Percentiles rank a stretch among this genome's conserved stretches.
Evolutionary conservation across 30 jellyfish, hydroid and myxozoan species (phyloP).

Genomic region (Cassiopea andromeda): DNA sequence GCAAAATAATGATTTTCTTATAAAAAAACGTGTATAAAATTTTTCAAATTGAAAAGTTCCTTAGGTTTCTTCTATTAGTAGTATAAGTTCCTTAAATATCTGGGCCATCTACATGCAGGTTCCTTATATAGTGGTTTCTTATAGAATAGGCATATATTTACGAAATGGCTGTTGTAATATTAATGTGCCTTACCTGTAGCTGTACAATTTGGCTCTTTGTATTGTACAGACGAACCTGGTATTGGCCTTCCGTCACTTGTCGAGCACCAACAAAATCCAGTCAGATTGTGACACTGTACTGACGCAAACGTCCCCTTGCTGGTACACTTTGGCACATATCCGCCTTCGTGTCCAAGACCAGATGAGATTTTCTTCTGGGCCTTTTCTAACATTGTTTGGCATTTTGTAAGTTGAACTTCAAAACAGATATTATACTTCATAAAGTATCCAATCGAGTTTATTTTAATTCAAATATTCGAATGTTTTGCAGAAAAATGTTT

Average conservation of each 20-base stretch:
- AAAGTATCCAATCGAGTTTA: no score
- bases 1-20: no score
- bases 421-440: neutral
- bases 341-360: conserved; percentile 37
- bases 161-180: neutral
- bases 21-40: no score
- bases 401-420: conserved; percentile 38
- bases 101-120: no score
- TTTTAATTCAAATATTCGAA: no score
- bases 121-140: no score
- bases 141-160: no score
- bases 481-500: no score
- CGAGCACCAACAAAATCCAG: conserved; percentile 92
- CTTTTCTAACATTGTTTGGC: conserved; percentile 62
- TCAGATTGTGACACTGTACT: conserved; percentile 75
- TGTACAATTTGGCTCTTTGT: conserved; percentile 74
- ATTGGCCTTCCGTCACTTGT: conserved; percentile 84
- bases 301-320: conserved; percentile 60
- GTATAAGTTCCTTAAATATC: no score
- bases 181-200: conserved; percentile 6
- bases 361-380: conserved; percentile 23
- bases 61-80: no score
- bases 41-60: no score
- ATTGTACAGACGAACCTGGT: conserved; percentile 81
- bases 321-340: conserved; percentile 69